A percentile compares a stretch with the other conserved stretches of the same genome.
These are phyloP conservation scores for Lasioglossum oenotherae DNA, from an alignment of 2,888 invertebrate species.

Conservation along the genomic window DNA sequence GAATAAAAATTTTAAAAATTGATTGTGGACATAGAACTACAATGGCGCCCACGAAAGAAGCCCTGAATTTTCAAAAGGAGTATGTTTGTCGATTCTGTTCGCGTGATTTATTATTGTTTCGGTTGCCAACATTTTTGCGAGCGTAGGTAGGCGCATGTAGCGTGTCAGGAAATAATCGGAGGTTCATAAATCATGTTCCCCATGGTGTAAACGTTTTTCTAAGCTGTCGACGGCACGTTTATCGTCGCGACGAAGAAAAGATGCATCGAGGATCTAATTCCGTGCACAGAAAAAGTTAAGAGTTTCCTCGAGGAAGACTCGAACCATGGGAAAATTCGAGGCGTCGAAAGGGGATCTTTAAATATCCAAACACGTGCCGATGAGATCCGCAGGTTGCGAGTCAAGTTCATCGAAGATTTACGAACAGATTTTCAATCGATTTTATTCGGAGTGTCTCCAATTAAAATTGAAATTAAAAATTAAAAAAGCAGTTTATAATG, in stretches of 20 bases:
- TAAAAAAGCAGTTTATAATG: too few relatives aligned
- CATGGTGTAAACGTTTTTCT: not conserved
- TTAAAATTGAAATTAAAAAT: not conserved
- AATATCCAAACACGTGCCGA: slow-evolving; percentile 11
- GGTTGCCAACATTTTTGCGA: not conserved
- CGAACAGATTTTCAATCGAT: not conserved
- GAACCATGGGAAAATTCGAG: slow-evolving; percentile 20
- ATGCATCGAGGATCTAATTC: not conserved
- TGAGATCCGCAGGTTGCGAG: not conserved
- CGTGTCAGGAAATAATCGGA: not conserved
- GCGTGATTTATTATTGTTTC: not conserved
- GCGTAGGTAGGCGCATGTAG: not conserved
- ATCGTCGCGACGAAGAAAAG: slow-evolving; percentile 11
- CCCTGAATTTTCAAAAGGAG: not conserved
- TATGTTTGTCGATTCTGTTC: not conserved
- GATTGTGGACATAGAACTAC: too few relatives aligned
- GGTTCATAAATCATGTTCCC: slow-evolving; percentile 1
- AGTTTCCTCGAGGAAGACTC: not conserved
- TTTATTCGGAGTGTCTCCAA: not conserved
- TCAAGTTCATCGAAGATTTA: not conserved
- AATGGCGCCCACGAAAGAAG: too few relatives aligned
- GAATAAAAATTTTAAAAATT: too few relatives aligned
- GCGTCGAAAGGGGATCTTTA: slow-evolving; percentile 11
- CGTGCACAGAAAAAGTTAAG: not conserved
- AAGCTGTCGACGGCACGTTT: slow-evolving; percentile 22